A percentile compares a stretch with the other conserved stretches of the same genome.
phyloP scores from a whole-genome alignment of 1,140 invertebrate genomes.

The Apis florea region DNA sequence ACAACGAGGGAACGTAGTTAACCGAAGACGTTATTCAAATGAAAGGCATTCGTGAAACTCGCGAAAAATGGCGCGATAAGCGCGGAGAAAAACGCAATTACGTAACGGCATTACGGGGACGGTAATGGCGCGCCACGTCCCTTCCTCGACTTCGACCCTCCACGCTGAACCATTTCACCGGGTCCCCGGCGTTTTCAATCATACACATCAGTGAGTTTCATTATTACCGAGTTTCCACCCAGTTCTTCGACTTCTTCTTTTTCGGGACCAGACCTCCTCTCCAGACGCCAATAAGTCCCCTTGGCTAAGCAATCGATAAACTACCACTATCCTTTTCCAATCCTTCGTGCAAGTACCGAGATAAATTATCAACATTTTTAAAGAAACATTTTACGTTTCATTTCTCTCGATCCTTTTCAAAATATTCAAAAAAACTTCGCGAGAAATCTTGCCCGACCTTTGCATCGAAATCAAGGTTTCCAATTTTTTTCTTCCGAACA shows the following conservation, averaged over 20 bases:
- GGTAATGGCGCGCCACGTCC: conserved; percentile 37
- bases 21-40: neutral
- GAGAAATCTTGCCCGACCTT: too few relatives aligned
- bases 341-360: neutral
- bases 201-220: conserved; percentile 75
- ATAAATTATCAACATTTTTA: conserved; percentile 30
- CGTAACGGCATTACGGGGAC: conserved; percentile 40
- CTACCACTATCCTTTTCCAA: neutral
- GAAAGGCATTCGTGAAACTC: neutral
- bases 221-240: conserved; percentile 74
- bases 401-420: neutral
- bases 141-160: conserved; percentile 34
- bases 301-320: conserved; percentile 55
- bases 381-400: neutral
- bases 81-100: conserved; percentile 36
- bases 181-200: conserved; percentile 73
- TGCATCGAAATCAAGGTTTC: neutral
- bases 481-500: too few relatives aligned
- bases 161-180: conserved; percentile 49
- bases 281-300: conserved; percentile 38
- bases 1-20: neutral
- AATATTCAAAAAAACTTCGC: too few relatives aligned
- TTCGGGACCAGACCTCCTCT: conserved; percentile 3
- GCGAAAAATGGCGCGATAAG: conserved; percentile 35
- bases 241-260: conserved; percentile 45